Percentiles rank a stretch among this genome's conserved stretches.
phyloP scores from a whole-genome alignment of 2,888 invertebrate species.

The Cosmopolites sordidus region DNA sequence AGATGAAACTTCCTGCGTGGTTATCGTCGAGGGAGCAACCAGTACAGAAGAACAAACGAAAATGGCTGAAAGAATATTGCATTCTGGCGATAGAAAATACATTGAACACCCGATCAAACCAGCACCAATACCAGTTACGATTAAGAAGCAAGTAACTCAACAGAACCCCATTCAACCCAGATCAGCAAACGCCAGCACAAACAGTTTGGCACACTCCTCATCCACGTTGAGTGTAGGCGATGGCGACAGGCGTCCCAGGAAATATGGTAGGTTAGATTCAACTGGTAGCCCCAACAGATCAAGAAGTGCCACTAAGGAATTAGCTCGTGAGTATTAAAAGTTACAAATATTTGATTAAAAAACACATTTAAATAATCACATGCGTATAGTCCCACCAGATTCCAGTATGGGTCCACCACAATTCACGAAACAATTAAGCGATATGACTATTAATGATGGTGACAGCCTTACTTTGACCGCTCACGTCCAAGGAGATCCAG shows the following conservation, averaged over 20 bases:
- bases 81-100: conserved; percentile 85
- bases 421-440: conserved; percentile 73
- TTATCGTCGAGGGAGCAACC: conserved; percentile 85
- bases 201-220: conserved; percentile 48
- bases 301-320: conserved; percentile 84
- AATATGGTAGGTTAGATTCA: conserved; percentile 67
- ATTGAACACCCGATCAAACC: conserved; percentile 81
- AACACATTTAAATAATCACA: conserved; percentile 16
- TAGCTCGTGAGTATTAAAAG: conserved; percentile 58
- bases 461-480: conserved; percentile 77
- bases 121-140: conserved; percentile 70
- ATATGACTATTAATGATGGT: conserved; percentile 81
- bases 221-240: conserved; percentile 48
- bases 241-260: conserved; percentile 55
- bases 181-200: conserved; percentile 36
- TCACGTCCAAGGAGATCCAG: conserved; percentile 86
- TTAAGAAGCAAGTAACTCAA: conserved; percentile 52
- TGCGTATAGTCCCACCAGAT: conserved; percentile 86
- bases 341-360: background rate
- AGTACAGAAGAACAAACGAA: conserved; percentile 77
- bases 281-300: conserved; percentile 83
- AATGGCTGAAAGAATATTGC: conserved; percentile 81
- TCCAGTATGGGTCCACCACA: conserved; percentile 82
- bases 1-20: conserved; percentile 92
- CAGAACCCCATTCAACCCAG: conserved; percentile 45